Evolutionary conservation across 2,797 vertebrate species (phyloP), one percentile per base, ranked within the genome.

Genomic region (Tragopan temminckii): DNA sequence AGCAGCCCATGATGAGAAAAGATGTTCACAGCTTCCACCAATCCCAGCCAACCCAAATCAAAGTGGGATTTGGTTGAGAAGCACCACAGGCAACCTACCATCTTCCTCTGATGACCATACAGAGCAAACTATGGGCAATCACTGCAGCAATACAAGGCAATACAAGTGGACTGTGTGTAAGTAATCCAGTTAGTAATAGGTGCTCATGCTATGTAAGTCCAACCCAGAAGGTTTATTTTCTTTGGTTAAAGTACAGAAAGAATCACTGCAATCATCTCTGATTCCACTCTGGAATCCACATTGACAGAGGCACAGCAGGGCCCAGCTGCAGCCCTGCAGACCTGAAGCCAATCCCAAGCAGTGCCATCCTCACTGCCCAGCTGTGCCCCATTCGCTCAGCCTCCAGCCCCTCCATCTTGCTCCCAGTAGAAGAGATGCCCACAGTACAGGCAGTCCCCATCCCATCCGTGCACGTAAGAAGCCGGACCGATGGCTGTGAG

Each of bases 311-410:
- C 16, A 11, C 23, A 71, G 59, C 9, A 17, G 8, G 25, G 59
- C 61, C 24, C 17, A 1, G 1, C 36, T 40, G 31, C 19, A 18
- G 57, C 50, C 17, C 31, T 3, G 0, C 1, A 24, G 35, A 7
- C 29, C 42, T 50, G 23, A 58, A 16, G 66, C 48, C 69, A 23
- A 11, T 48, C 50, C 50, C 50, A 52, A 52, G 50, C 50, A 52
- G 27, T 31, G 50, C 50, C 50, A 52, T 29, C 38, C 16, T 52
- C 35, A 27, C 13, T 45, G 16, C 46, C 42, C 24, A 0, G 0
- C 16, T 66, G 38, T 57, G 63, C 29, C 36, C 5, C 1, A 57
- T 9, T 24, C 35, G 9, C 75, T 69, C 85, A 53, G 62, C 13
- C 42, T 36, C 15, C 80, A 71, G 19, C 7, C 48, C 19, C 59